Evolutionary conservation across 2,888 invertebrate species (phyloP).

Genomic region (Trachelus tabidus): DNA sequence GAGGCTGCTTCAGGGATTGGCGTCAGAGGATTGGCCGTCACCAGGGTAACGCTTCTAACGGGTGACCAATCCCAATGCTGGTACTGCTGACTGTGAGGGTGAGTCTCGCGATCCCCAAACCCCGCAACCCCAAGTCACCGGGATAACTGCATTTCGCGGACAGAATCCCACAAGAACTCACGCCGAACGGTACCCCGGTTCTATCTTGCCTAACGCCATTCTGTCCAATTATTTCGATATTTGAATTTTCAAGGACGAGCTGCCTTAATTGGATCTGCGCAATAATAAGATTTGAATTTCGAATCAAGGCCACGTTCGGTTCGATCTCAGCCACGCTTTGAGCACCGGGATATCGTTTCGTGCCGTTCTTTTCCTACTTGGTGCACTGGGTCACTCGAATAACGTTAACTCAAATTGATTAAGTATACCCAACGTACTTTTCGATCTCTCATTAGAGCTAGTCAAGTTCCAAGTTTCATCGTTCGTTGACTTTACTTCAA

Average conservation of each 20-base stretch:
- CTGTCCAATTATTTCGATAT: constrained; percentile 53
- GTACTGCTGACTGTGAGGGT: constrained; percentile 16
- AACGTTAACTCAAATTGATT: not conserved
- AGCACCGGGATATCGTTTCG: constrained; percentile 1
- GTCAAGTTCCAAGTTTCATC: not conserved
- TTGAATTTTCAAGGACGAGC: constrained; percentile 51
- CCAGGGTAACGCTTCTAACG: constrained; percentile 61
- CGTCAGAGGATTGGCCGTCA: constrained; percentile 32
- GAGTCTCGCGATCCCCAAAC: constrained; percentile 31
- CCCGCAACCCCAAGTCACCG: constrained; percentile 48
- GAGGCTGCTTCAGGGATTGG: constrained; percentile 30
- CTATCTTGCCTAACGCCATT: constrained; percentile 36
- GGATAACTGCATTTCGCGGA: constrained; percentile 65
- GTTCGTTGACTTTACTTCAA: not conserved
- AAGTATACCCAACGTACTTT: not conserved
- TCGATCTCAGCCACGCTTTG: constrained; percentile 9
- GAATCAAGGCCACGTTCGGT: constrained; percentile 40
- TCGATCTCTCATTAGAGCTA: not conserved
- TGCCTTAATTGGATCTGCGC: constrained; percentile 55
- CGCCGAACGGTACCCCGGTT: constrained; percentile 51
- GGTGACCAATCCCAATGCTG: constrained; percentile 57
- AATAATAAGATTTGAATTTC: constrained; percentile 60
- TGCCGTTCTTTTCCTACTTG: not conserved
- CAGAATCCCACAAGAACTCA: constrained; percentile 66
- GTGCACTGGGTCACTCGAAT: not conserved